Evolutionary conservation across 2,888 invertebrate species (phyloP), one percentile per base, ranked within the genome.

Genomic region (Tetragonisca angustula): DNA sequence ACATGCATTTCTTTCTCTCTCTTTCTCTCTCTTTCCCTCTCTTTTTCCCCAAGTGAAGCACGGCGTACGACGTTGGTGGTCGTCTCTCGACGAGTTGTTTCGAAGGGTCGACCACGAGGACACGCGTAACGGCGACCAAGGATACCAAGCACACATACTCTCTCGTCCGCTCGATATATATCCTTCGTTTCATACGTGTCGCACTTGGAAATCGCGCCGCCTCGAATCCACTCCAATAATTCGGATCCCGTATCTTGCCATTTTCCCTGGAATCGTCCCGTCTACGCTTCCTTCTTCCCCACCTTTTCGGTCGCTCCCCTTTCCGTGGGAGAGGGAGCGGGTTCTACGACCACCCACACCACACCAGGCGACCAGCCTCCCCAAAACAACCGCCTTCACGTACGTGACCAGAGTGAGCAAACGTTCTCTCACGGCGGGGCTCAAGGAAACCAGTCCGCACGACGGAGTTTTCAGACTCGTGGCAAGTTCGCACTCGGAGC

Each of bases 231-330:
- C 77, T 79, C 85, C 87, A 87, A 90, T 89, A 90, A 91, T 90
- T 90, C 87, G 89, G 87, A 86, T 86, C 89, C 83, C 89, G 90
- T 87, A 90, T 91, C 90, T 91, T 83, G 86, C 83, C 82, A 89
- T 91, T 90, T 90, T 84, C 69, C 78, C 81, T 43, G 81, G 86
- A 87, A 83, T 67, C 83, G 59, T 65, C 76, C 76, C 76, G 74
- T 78, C 72, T 52, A 56, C 76, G 71, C 80, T 64, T 82, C 83
- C 32, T 76, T 61, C 74, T 54, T 64, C 67, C 52, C 59, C 27
- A 56, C 32, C 36, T 36, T n/a, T n/a, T 49, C 62, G 9, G 19
- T 59, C 36, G 3, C 32, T 69, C n/a, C 65, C 67, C 21, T 54
- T 24, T 43, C 21, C 43, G 43, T 9, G 43, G 9, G 36, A 6